Evolutionary conservation across 2,797 vertebrate genomes (phyloP).

Genomic region (Sebastes itinus): DNA sequence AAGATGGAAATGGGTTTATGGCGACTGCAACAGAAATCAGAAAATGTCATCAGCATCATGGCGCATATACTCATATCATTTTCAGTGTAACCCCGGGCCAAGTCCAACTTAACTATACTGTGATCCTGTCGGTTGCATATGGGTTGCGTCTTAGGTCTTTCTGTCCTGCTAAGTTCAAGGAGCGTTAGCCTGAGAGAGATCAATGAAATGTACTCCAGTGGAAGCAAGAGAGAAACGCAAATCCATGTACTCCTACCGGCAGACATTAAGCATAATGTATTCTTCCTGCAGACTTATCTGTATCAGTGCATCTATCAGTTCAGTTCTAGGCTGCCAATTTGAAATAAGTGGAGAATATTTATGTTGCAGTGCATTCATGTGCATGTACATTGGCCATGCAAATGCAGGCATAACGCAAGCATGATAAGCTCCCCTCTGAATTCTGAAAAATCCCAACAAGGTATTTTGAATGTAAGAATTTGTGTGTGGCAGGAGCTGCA

Average conservation of each 20-base stretch:
- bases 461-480: not conserved
- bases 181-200: conserved; percentile 36
- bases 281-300: conserved; percentile 1
- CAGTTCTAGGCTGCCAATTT: not conserved
- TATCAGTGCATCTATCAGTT: conserved; percentile 3
- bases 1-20: conserved; percentile 28
- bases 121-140: conserved; percentile 40
- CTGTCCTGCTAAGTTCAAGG: conserved; percentile 19
- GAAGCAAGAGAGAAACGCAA: conserved; percentile 17
- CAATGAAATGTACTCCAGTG: conserved; percentile 17
- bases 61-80: conserved; percentile 1
- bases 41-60: conserved; percentile 40
- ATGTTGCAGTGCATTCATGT: not conserved
- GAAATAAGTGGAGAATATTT: conserved; percentile 17
- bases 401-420: not conserved
- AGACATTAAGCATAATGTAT: conserved; percentile 19
- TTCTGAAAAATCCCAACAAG: not conserved
- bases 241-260: conserved; percentile 30
- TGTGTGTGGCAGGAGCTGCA: too few relatives aligned
- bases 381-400: not conserved
- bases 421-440: not conserved
- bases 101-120: conserved; percentile 16
- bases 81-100: conserved; percentile 6
- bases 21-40: conserved; percentile 18
- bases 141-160: conserved; percentile 13